Conservation (phyloP, 2,888 invertebrate species). For the Cryptophagus acutangulus region DNA sequence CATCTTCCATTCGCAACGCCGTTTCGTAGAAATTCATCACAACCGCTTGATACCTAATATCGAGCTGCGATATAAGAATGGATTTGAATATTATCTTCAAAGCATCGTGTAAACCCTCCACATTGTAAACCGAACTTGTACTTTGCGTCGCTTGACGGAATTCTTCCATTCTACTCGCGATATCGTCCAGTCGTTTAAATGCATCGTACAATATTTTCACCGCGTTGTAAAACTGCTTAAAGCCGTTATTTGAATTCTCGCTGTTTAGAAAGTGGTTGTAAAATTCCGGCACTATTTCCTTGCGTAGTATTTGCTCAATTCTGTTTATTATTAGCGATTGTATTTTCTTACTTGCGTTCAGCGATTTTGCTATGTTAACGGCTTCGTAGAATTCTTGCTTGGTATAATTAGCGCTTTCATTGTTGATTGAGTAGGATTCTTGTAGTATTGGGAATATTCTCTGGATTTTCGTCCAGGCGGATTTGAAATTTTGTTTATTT, state of each 20-base stretch:
- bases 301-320: constrained; percentile 58
- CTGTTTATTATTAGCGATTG: constrained; percentile 42
- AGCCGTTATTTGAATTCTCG: constrained; percentile 55
- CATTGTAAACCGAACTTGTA: constrained; percentile 52
- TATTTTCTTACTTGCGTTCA: no score
- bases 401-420: no score
- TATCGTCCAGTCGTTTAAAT: constrained; percentile 53
- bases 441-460: no score
- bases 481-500: no score
- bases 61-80: constrained; percentile 65
- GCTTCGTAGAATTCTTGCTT: no score
- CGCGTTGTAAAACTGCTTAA: constrained; percentile 62
- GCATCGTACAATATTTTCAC: constrained; percentile 59
- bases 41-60: constrained; percentile 63
- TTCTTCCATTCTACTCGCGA: constrained; percentile 54
- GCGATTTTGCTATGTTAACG: no score
- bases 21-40: constrained; percentile 72
- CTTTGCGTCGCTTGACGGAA: constrained; percentile 50
- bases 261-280: constrained; percentile 59
- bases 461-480: no score
- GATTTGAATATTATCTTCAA: constrained; percentile 64
- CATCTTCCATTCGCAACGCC: constrained; percentile 56
- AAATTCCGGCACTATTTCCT: constrained; percentile 59
- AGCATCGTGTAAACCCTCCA: constrained; percentile 52
- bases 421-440: no score